These are phyloP conservation scores for Actinopyga echinites DNA, from an alignment of 53 echinoderm and acorn worm genomes.

Conservation along the genomic window DNA sequence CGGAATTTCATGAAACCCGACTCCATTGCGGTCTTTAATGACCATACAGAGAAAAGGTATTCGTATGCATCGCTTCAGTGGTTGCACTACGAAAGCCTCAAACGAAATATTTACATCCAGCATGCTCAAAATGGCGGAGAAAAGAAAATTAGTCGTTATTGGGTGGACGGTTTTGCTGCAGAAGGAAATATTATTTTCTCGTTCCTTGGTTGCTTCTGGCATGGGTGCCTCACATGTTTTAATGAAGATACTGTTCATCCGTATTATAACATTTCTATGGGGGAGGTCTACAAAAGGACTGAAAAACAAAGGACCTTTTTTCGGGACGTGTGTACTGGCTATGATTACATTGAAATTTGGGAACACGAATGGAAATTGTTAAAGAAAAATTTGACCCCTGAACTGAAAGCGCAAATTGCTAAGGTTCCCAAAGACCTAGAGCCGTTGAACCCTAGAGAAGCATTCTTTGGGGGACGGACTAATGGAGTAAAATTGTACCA, in stretches of 20 bases:
- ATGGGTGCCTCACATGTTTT: conserved; percentile 41
- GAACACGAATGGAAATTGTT: conserved; percentile 22
- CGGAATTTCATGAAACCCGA: conserved; percentile 36
- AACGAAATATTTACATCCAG: conserved; percentile 17
- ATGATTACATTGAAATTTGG: conserved; percentile 25
- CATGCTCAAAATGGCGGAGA: conserved; percentile 42
- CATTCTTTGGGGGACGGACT: conserved; percentile 57
- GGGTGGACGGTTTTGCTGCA: conserved; percentile 39
- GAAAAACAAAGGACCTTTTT: background rate
- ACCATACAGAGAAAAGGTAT: conserved; percentile 24
- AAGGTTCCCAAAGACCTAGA: background rate
- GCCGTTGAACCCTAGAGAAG: conserved; percentile 44
- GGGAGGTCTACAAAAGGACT: conserved; percentile 11
- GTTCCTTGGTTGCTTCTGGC: conserved; percentile 37
- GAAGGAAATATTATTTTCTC: conserved; percentile 15
- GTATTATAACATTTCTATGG: conserved; percentile 6
- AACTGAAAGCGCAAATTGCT: background rate
- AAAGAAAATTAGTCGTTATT: conserved; percentile 25
- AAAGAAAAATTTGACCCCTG: background rate
- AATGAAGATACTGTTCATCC: conserved; percentile 7
- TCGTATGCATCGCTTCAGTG: conserved; percentile 28
- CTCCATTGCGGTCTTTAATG: conserved; percentile 29
- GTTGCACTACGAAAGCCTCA: conserved; percentile 15
- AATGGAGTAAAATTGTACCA: conserved; percentile 44
- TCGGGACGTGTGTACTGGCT: background rate